Percentiles rank a stretch among this genome's conserved stretches.
Evolutionary conservation across 1,140 invertebrate species (phyloP).

Genomic region (Carcinoscorpius rotundicauda): DNA sequence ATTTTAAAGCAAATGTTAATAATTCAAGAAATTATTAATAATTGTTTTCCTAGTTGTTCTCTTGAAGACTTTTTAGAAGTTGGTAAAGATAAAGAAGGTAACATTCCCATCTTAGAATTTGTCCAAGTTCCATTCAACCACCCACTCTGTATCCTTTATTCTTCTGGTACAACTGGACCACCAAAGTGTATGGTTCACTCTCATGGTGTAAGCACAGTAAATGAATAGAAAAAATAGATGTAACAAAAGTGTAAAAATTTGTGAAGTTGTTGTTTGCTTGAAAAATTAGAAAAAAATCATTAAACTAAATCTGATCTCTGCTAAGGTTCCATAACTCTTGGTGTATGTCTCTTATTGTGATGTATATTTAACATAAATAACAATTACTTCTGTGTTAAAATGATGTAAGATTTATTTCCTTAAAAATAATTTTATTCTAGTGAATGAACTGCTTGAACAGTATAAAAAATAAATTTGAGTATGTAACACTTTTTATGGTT

Average conservation of each 20-base stretch:
- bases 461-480: too few relatives aligned
- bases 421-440: too few relatives aligned
- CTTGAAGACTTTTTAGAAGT: constrained; percentile 29
- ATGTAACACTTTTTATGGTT: too few relatives aligned
- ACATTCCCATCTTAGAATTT: constrained; percentile 33
- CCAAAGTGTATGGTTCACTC: constrained; percentile 51
- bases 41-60: constrained; percentile 12
- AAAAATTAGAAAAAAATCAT: background rate
- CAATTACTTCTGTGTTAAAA: too few relatives aligned
- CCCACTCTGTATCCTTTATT: constrained; percentile 49
- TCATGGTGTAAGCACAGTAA: constrained; percentile 37
- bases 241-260: constrained; percentile 3
- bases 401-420: too few relatives aligned
- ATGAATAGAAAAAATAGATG: constrained; percentile 1
- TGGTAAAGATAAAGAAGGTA: constrained; percentile 22
- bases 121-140: constrained; percentile 46
- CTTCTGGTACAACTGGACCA: constrained; percentile 46
- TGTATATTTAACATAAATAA: too few relatives aligned
- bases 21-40: background rate
- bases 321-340: background rate
- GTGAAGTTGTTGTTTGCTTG: background rate
- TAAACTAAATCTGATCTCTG: background rate
- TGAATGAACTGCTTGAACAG: too few relatives aligned
- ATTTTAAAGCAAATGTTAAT: constrained; percentile 1
- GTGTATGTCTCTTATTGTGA: too few relatives aligned